Evolutionary conservation across 1,140 invertebrate species (phyloP), one percentile per base, ranked within the genome.

Genomic region (Megathymus violae): DNA sequence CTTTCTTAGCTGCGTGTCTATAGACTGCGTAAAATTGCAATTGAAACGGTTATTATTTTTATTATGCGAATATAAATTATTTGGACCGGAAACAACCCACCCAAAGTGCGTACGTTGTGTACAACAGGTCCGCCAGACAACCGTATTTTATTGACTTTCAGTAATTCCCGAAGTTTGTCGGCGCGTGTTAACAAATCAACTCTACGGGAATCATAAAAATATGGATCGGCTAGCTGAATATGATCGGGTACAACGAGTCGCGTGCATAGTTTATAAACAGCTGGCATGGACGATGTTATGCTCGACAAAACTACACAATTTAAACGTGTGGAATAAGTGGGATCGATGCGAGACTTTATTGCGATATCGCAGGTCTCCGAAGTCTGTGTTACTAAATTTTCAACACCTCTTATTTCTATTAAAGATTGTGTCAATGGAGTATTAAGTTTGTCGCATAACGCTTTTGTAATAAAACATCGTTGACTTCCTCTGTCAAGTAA

Each of bases 401-500:
- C 64, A 13, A 76, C 67, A 9, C 67, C 70, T 11, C 54, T 17
- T 27, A 76, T 67, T 52, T 62, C 47, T 16, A 63, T 31, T 44
- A 62, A 62, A 60, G 64, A 69, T 64, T 72, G 66, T 75, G 63
- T 40, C 38, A 63, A 14, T 34, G 54, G 50, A 38, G 59, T 48
- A 15, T 69, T 64, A 27, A 71, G 44, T 38, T 46, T 14, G 15
- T 71, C 14, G 43, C 63, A 71, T 38, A 75, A 67, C 14, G 46
- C 61, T 52, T 71, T 43, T 1, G 63, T 60, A 34, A 76, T 65
- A 47, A 69, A 69, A 51, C 61, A 65, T n/a, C 59, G 46, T 44
- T 75, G 61, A 22, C 66, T 75, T 1, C 69, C 64, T 25, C 22
- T 68, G 17, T 74, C 71, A 4, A 74, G 47, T 1, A 70, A 7